Percentiles rank a stretch among this genome's conserved stretches.
These are phyloP conservation scores for Gymnarchus niloticus DNA, from an alignment of 2,113 vertebrate genomes.

Conservation along the genomic window DNA sequence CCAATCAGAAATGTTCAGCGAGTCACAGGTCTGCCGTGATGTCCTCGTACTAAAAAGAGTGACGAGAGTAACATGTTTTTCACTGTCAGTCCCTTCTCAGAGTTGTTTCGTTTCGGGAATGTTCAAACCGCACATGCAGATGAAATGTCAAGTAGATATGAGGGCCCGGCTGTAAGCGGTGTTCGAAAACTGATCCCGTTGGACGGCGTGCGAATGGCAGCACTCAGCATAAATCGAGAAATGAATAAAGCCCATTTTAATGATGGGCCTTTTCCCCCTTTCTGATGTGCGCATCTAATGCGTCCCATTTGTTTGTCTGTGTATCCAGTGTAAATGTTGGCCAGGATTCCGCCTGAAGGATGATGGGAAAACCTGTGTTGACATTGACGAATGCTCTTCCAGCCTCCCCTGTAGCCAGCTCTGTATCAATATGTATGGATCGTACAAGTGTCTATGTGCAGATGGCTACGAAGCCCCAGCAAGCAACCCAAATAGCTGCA, in stretches of 20 bases:
- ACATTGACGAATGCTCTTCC: conserved; percentile 87
- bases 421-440: conserved; percentile 94
- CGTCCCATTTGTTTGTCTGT: conserved; percentile 31
- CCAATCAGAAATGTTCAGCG: no score
- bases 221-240: not conserved
- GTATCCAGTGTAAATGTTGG: conserved; percentile 92
- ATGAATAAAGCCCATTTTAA: not conserved
- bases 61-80: not conserved
- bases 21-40: not conserved
- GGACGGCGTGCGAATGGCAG: not conserved
- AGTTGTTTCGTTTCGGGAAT: not conserved
- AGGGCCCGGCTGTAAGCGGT: not conserved
- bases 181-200: not conserved
- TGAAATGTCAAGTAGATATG: not conserved
- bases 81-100: not conserved
- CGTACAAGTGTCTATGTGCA: conserved; percentile 87
- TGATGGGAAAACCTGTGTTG: conserved; percentile 90
- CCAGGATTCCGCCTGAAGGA: conserved; percentile 92
- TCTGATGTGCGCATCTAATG: not conserved
- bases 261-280: not conserved
- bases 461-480: conserved; percentile 84
- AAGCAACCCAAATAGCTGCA: conserved; percentile 81
- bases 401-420: conserved; percentile 92
- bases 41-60: not conserved
- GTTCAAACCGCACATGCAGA: not conserved